A percentile compares a stretch with the other conserved stretches of the same genome.
Evolutionary conservation across 2,113 vertebrate genomes (phyloP).

Genomic region (Climacteris rufus): DNA sequence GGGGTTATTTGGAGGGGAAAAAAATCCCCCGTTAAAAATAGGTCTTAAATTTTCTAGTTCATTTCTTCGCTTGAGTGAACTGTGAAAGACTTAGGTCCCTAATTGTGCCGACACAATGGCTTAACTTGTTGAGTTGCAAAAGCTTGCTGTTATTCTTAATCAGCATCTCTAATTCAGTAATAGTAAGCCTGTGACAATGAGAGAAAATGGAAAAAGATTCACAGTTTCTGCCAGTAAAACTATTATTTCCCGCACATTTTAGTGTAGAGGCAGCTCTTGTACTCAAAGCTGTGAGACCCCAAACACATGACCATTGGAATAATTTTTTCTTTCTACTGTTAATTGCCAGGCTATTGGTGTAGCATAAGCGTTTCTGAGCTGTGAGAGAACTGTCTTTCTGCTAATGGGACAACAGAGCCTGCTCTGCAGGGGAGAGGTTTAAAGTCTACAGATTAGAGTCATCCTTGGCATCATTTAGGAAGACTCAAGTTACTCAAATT

Average conservation of each 20-base stretch:
- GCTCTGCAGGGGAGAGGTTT: neutral
- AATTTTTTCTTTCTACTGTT: neutral
- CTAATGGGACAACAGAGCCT: neutral
- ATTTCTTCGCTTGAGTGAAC: neutral
- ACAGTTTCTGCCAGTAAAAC: neutral
- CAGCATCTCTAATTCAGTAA: constrained; percentile 12
- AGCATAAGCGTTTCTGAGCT: neutral
- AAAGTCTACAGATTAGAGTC: neutral
- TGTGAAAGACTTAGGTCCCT: constrained; percentile 29
- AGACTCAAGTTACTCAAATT: neutral
- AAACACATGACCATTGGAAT: neutral
- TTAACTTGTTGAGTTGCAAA: neutral
- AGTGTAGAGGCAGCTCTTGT: neutral
- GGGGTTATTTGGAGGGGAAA: neutral
- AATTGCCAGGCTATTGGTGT: neutral
- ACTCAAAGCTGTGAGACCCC: neutral
- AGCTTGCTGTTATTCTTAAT: constrained; percentile 30
- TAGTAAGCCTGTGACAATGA: neutral
- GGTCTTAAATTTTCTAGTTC: constrained; percentile 9
- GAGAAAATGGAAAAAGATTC: constrained; percentile 1
- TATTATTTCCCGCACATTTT: neutral
- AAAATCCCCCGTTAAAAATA: neutral
- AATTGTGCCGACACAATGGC: constrained; percentile 34
- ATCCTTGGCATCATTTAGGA: neutral
- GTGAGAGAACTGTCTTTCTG: neutral